Percentiles rank a stretch among this genome's conserved stretches.
Conservation (phyloP, 2,888 invertebrate species). For the Parnassius glacialis region DNA sequence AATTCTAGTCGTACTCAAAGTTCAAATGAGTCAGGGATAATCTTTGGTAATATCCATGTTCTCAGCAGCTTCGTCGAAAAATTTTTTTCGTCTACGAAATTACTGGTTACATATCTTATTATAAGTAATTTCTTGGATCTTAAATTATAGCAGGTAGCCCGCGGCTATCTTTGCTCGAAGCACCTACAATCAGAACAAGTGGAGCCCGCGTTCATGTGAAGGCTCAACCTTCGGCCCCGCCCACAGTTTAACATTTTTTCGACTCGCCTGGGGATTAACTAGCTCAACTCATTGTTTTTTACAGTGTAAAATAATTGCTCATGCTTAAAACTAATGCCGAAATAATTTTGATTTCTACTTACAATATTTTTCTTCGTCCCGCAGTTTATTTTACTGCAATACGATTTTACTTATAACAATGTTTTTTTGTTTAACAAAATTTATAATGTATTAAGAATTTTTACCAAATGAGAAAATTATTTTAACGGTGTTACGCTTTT, state of each 20-base stretch:
- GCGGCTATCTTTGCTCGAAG: constrained; percentile 52
- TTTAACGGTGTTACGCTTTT: background rate
- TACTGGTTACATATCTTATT: constrained; percentile 75
- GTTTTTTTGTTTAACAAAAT: too few species aligned
- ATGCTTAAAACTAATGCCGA: constrained; percentile 39
- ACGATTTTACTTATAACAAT: too few species aligned
- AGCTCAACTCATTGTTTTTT: constrained; percentile 70
- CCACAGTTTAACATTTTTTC: constrained; percentile 77
- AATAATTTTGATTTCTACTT: constrained; percentile 43
- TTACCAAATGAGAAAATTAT: too few species aligned
- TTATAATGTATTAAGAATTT: too few species aligned
- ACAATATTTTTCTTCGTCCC: constrained; percentile 9
- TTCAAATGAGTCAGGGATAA: constrained; percentile 55
- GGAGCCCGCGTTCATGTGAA: constrained; percentile 46
- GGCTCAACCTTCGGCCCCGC: constrained; percentile 64
- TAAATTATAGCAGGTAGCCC: constrained; percentile 79
- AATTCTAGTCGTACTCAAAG: constrained; percentile 14
- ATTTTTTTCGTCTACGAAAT: constrained; percentile 60
- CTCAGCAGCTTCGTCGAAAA: constrained; percentile 50
- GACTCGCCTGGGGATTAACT: constrained; percentile 69
- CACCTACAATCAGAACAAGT: constrained; percentile 53
- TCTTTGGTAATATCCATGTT: constrained; percentile 44
- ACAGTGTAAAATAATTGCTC: constrained; percentile 62
- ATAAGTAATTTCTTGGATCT: constrained; percentile 75
- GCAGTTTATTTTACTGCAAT: background rate